Evolutionary conservation across 1,140 invertebrate genomes (phyloP).

Genomic region (Glossosoma conforme): DNA sequence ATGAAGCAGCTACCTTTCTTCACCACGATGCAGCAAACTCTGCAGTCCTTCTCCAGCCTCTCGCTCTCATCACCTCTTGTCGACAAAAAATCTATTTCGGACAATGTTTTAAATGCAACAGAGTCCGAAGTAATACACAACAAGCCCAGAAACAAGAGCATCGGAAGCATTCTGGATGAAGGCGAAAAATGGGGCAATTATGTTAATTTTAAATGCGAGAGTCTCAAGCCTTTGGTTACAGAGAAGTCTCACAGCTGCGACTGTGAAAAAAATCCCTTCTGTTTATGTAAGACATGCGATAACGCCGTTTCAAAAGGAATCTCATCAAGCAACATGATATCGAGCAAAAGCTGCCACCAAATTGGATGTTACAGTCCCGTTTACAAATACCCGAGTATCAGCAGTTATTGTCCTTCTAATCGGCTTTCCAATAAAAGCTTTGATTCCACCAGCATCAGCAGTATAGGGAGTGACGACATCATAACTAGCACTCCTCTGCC

Average conservation of each 20-base stretch:
- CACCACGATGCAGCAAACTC: conserved; percentile 25
- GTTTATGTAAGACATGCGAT: conserved; percentile 20
- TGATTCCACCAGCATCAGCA: conserved; percentile 27
- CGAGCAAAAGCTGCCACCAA: conserved; percentile 31
- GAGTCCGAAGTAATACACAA: conserved; percentile 9
- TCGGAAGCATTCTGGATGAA: conserved; percentile 27
- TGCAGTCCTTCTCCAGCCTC: conserved; percentile 29
- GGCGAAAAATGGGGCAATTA: conserved; percentile 30
- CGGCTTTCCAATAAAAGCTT: conserved; percentile 23
- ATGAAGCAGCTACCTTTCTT: conserved; percentile 26
- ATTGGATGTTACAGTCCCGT: conserved; percentile 46
- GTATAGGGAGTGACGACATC: conserved; percentile 25
- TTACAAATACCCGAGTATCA: conserved; percentile 49
- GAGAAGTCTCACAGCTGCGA: conserved; percentile 26
- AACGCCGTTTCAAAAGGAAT: conserved; percentile 3
- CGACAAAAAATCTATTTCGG: conserved; percentile 28
- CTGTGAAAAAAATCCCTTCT: conserved; percentile 23
- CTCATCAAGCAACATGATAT: conserved; percentile 19
- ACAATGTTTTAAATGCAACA: conserved; percentile 19
- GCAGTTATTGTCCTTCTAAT: conserved; percentile 36
- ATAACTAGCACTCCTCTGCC: conserved; percentile 29
- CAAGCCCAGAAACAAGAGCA: conserved; percentile 27
- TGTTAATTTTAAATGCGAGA: conserved; percentile 28
- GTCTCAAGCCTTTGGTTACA: conserved; percentile 23
- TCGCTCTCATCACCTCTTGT: conserved; percentile 15